These are phyloP conservation scores for Felis chaus DNA, from an alignment of 2,113 vertebrate species.

Conservation along the genomic window DNA sequence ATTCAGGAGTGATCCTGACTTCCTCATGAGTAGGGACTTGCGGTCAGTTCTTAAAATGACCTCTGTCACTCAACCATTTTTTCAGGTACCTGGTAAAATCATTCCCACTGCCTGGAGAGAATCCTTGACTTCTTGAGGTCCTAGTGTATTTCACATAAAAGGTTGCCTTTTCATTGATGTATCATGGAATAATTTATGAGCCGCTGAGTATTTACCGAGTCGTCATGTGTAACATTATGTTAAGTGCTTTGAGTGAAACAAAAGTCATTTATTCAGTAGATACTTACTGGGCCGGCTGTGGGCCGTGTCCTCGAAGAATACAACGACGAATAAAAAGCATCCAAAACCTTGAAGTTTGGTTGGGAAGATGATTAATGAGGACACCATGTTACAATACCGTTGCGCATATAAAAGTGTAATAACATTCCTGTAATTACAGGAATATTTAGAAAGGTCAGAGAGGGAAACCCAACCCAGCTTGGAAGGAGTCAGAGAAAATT, in stretches of 20 bases:
- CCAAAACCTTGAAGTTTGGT: background rate
- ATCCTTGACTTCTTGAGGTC: background rate
- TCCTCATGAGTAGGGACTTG: background rate
- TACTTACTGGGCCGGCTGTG: background rate
- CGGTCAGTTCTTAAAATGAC: background rate
- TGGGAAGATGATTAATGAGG: background rate
- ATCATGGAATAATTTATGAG: background rate
- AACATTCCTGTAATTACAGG: background rate
- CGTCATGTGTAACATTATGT: background rate
- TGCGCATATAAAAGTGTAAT: background rate
- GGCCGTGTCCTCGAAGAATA: background rate
- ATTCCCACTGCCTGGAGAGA: slow-evolving; percentile 1
- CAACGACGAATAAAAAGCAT: background rate
- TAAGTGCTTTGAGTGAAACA: background rate
- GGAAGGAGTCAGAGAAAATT: background rate
- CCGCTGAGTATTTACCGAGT: background rate
- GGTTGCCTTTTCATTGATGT: background rate
- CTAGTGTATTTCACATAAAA: background rate
- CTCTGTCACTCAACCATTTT: background rate
- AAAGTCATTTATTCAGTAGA: background rate
- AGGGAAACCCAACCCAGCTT: background rate
- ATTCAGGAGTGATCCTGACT: background rate
- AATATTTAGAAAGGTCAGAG: background rate
- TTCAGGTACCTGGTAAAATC: background rate
- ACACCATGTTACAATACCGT: background rate